These are phyloP conservation scores for Andrena bucephala DNA, from an alignment of 2,888 invertebrate species.

Conservation along the genomic window DNA sequence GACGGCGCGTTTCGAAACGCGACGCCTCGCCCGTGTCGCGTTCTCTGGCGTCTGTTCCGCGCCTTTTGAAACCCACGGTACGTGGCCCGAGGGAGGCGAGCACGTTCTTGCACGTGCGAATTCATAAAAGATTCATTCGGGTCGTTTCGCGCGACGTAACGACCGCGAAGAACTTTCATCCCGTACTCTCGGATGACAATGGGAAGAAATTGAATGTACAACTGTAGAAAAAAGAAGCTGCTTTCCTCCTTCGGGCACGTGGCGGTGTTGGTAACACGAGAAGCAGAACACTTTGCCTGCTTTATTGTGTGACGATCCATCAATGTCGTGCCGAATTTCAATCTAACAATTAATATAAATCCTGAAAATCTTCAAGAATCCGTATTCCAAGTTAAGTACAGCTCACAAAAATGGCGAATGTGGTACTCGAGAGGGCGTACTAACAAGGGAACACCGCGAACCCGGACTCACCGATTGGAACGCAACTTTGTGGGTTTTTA, in stretches of 20 bases:
- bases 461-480: no score
- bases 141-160: slow-evolving; percentile 59
- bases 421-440: no score
- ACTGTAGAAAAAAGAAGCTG: slow-evolving; percentile 34
- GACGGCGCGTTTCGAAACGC: slow-evolving; percentile 17
- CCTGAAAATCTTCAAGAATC: no score
- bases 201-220: slow-evolving; percentile 60
- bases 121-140: slow-evolving; percentile 66
- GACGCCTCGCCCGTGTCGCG: neutral
- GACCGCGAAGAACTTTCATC: slow-evolving; percentile 41
- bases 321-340: neutral
- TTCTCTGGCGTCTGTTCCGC: slow-evolving; percentile 9
- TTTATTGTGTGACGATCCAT: neutral
- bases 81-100: slow-evolving; percentile 29
- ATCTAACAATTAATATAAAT: no score
- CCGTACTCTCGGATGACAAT: slow-evolving; percentile 49
- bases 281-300: neutral
- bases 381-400: neutral
- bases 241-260: slow-evolving; percentile 22
- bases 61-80: slow-evolving; percentile 38
- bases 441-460: no score
- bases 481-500: no score
- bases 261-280: slow-evolving; percentile 26
- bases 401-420: neutral
- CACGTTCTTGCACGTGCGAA: slow-evolving; percentile 55